A percentile compares a stretch with the other conserved stretches of the same genome.
Evolutionary conservation across 2,113 vertebrate species (phyloP).

Genomic region (Odobenus rosmarus): DNA sequence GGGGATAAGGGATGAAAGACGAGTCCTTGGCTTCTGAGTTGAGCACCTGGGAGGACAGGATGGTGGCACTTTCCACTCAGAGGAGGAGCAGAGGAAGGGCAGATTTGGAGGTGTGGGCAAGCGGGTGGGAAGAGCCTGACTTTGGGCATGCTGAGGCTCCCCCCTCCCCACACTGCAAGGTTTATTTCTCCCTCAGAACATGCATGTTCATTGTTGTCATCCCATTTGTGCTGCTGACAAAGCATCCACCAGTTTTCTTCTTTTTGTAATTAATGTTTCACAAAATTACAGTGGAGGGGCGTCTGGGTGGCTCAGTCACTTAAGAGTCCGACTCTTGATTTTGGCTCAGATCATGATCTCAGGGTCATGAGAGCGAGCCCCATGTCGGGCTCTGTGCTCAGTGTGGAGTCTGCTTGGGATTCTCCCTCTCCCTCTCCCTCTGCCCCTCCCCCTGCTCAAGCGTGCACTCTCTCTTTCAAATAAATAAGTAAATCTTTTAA

Average conservation of each 20-base stretch:
- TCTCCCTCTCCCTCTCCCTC: neutral
- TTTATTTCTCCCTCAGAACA: neutral
- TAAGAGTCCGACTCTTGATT: neutral
- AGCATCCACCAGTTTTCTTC: neutral
- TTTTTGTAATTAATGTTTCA: neutral
- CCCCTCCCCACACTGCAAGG: neutral
- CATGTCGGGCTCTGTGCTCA: neutral
- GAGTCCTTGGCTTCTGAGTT: neutral
- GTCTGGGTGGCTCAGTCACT: neutral
- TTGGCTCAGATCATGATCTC: neutral
- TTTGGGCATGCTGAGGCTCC: neutral
- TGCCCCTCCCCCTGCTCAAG: neutral
- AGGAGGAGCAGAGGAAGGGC: neutral
- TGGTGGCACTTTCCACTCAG: neutral
- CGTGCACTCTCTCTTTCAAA: neutral
- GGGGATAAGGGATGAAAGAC: neutral
- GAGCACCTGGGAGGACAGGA: neutral
- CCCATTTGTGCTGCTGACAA: neutral
- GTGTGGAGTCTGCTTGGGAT: neutral
- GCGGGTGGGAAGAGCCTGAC: neutral
- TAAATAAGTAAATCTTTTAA: neutral
- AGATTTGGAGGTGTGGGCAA: neutral
- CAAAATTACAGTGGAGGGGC: neutral
- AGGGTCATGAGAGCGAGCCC: neutral
- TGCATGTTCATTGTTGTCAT: neutral